Evolutionary conservation across 2,797 vertebrate genomes (phyloP).

Genomic region (Peromyscus melanophrys): DNA sequence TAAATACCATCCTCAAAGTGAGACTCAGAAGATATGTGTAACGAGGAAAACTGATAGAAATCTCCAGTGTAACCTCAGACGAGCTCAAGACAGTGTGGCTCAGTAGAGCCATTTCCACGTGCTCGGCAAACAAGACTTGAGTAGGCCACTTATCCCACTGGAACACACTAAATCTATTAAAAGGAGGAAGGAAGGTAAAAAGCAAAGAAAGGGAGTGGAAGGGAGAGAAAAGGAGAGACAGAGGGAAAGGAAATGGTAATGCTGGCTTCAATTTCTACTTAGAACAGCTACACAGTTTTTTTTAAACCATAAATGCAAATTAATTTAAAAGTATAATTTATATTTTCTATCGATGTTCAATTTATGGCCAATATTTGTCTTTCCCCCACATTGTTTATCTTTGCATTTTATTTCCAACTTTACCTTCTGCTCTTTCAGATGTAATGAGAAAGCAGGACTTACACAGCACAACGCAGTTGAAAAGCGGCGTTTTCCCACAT

Average conservation of each 20-base stretch:
- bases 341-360: conserved; percentile 79
- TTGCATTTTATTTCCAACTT: conserved; percentile 71
- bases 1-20: conserved; percentile 7
- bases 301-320: conserved; percentile 67
- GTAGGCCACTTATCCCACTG: neutral
- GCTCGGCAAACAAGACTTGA: neutral
- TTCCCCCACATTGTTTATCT: conserved; percentile 53
- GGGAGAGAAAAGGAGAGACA: neutral
- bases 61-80: conserved; percentile 45
- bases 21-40: conserved; percentile 34
- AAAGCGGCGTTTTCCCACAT: conserved; percentile 52
- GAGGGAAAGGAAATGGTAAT: conserved; percentile 58
- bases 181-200: neutral
- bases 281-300: conserved; percentile 66
- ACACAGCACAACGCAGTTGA: neutral
- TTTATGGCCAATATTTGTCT: conserved; percentile 63
- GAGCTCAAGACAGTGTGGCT: conserved; percentile 37
- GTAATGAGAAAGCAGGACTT: conserved; percentile 22
- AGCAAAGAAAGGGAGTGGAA: fast-evolving
- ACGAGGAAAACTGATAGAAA: conserved; percentile 42
- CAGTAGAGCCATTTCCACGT: neutral
- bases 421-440: conserved; percentile 18
- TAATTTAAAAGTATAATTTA: conserved; percentile 84
- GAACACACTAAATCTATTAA: neutral
- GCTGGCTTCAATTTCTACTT: conserved; percentile 62